phyloP scores from a whole-genome alignment of 2,888 invertebrate genomes.

The Agrypnus murinus region DNA sequence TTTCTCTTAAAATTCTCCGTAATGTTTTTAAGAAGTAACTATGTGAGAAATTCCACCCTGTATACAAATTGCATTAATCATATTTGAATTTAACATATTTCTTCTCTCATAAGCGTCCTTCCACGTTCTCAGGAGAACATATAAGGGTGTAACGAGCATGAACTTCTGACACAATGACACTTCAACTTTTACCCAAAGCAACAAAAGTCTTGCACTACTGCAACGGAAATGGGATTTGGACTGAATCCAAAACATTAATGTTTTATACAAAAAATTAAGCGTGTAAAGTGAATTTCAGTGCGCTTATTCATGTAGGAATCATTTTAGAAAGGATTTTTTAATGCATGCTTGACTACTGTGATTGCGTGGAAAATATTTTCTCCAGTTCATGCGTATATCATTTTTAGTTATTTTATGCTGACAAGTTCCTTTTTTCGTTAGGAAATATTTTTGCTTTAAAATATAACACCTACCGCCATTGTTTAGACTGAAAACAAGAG shows the following conservation, averaged over 20 bases:
- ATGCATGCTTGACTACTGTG: too few species aligned
- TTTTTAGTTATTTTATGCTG: too few species aligned
- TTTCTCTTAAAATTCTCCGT: too few species aligned
- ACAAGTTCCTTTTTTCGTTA: too few species aligned
- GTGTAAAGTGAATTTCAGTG: neutral
- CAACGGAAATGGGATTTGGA: constrained; percentile 25
- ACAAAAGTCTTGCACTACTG: constrained; percentile 5
- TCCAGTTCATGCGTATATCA: too few species aligned
- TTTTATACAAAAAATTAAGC: constrained; percentile 10
- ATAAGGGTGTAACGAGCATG: neutral
- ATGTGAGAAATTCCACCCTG: too few species aligned
- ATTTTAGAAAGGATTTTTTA: too few species aligned
- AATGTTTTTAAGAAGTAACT: too few species aligned
- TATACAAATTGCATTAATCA: too few species aligned
- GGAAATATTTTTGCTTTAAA: neutral
- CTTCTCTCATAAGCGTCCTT: neutral
- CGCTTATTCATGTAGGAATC: neutral
- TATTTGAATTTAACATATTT: neutral
- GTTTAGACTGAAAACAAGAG: constrained; percentile 4
- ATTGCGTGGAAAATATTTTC: too few species aligned
- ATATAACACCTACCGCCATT: constrained; percentile 4
- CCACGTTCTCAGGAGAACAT: neutral
- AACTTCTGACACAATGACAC: constrained; percentile 11
- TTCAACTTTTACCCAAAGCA: constrained; percentile 5
- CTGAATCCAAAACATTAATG: neutral